Conservation (phyloP, 2,797 vertebrate species). For the Chelon auratus region DNA sequence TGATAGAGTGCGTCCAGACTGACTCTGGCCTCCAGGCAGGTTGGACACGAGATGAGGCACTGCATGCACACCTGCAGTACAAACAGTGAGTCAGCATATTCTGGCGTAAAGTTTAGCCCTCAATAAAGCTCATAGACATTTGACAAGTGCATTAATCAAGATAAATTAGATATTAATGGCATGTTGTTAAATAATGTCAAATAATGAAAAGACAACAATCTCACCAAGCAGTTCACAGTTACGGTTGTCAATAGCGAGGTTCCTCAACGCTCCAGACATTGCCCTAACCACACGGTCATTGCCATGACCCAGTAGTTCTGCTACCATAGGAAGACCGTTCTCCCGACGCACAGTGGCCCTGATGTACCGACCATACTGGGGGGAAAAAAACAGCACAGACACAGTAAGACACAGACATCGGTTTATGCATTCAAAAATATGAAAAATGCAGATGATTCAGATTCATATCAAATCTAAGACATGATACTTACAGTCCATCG, state of each 20-base stretch:
- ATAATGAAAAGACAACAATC: conserved; percentile 11
- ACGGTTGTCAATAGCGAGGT: conserved; percentile 93
- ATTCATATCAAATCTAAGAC: background rate
- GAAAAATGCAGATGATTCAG: background rate
- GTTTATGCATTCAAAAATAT: background rate
- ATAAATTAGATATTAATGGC: background rate
- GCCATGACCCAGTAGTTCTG: conserved; percentile 90
- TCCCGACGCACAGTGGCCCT: conserved; percentile 93
- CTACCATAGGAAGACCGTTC: conserved; percentile 94
- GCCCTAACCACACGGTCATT: conserved; percentile 95
- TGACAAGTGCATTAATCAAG: background rate
- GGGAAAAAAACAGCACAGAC: background rate
- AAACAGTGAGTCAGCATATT: background rate
- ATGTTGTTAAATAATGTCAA: background rate
- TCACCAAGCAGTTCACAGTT: conserved; percentile 96
- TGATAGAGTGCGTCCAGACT: conserved; percentile 86
- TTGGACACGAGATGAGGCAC: conserved; percentile 92
- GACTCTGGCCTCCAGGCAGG: conserved; percentile 91
- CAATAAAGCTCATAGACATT: background rate
- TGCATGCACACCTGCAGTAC: conserved; percentile 90
- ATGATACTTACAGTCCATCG: conserved; percentile 91
- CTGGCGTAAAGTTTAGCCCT: background rate
- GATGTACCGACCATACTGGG: conserved; percentile 93
- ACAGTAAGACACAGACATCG: background rate
- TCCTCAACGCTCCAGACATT: conserved; percentile 94